Conservation (phyloP, 2,888 invertebrate species). For the Cephus sareptanus region DNA sequence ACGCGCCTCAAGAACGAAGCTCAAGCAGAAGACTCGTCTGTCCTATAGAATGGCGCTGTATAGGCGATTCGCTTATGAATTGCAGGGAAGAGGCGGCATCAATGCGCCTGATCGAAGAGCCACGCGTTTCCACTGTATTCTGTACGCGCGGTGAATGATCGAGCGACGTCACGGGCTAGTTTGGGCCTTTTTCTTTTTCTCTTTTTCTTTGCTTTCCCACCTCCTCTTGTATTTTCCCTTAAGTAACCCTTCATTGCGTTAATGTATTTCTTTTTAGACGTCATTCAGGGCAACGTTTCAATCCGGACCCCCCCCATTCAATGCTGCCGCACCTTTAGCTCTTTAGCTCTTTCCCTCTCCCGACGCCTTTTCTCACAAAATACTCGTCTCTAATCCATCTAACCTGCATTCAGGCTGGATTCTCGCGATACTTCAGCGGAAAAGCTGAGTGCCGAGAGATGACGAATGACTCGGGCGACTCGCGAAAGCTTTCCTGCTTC, state of each 20-base stretch:
- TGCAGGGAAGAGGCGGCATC: no score
- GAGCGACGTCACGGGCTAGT: constrained; percentile 8
- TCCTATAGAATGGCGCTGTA: no score
- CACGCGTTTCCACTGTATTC: no score
- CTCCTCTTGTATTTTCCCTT: constrained; percentile 35
- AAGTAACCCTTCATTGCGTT: constrained; percentile 35
- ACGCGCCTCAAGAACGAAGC: no score
- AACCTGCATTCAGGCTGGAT: constrained; percentile 29
- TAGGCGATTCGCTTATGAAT: no score
- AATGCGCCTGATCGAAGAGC: no score
- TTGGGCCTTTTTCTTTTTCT: not conserved
- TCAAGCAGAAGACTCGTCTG: no score
- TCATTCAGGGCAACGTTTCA: constrained; percentile 58
- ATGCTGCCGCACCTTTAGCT: constrained; percentile 31
- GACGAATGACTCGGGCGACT: constrained; percentile 11
- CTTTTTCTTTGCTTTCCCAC: constrained; percentile 23
- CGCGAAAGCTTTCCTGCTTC: no score
- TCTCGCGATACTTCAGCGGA: constrained; percentile 20
- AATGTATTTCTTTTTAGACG: constrained; percentile 58
- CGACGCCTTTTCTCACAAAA: constrained; percentile 32
- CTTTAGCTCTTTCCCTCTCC: not conserved
- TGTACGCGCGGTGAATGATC: constrained; percentile 11
- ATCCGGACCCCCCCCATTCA: constrained; percentile 54
- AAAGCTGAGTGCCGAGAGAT: constrained; percentile 21
- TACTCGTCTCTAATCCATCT: constrained; percentile 56